Evolutionary conservation across 2,888 invertebrate species (phyloP), one percentile per base, ranked within the genome.

Genomic region (Blera fallax): DNA sequence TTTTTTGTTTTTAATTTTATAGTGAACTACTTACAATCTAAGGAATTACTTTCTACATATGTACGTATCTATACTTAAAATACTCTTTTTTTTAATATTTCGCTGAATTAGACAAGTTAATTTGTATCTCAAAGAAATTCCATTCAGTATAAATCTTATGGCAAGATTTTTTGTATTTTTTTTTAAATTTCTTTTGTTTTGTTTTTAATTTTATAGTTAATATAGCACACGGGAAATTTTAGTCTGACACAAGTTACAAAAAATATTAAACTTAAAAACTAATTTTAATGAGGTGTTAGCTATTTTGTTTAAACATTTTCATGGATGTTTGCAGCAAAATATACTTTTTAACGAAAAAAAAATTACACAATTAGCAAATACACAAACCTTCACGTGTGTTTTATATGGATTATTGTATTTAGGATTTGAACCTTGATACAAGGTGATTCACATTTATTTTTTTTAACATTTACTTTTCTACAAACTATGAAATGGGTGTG

Each of bases 361-460:
- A 67, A 64, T 32, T 24, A 62, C n/a, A 45, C 52, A 78, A 62
- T 67, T 73, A 85, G 69, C 76, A 72, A 70, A 87, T 87, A 84
- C 87, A 87, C 88, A 88, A 88, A 87, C 84, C 82, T 73, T 67
- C 16, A 65, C 67, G 67, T 83, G 77, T 81, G 52, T 43, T 43
- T 69, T 65, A 43, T 79, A 54, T 48, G 58, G 60, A 14, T 32
- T 67, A 81, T 60, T 81, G 65, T 87, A 87, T 78, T 88, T 88
- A 89, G 89, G 88, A 89, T 87, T 88, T 87, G 87, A 89, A 90
- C 92, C 92, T 92, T 92, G 92, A 92, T 92, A 91, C 92, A 92
- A 92, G 92, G 92, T 89, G 90, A 88, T 89, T 87, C 87, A 88
- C 77, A 64, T 56, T 87, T 87, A 80, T 87, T 52, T 62, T 21